phyloP scores from a whole-genome alignment of 35 echinoderm and acorn worm genomes.

The Hemicentrotus pulcherrimus region DNA sequence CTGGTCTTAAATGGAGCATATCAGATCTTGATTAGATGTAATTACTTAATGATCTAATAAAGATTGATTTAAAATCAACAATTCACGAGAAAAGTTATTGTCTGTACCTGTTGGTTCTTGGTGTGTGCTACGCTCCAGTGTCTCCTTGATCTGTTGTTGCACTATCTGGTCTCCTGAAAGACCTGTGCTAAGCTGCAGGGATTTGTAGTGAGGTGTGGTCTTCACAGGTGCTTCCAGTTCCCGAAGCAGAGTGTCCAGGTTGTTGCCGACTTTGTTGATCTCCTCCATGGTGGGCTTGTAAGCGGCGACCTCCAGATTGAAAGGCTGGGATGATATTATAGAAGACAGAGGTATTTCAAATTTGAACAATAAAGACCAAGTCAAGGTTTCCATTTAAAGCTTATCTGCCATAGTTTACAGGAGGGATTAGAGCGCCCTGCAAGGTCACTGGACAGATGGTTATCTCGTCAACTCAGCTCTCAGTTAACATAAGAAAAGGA shows the following conservation, averaged over 20 bases:
- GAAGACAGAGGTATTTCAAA: background rate
- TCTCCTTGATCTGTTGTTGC: slow-evolving; percentile 57
- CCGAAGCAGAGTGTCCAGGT: slow-evolving; percentile 68
- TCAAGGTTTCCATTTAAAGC: too few species aligned
- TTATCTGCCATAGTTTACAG: too few species aligned
- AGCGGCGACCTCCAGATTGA: slow-evolving; percentile 79
- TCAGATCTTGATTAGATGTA: too few species aligned
- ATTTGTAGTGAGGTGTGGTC: slow-evolving; percentile 82
- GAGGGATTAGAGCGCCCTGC: too few species aligned
- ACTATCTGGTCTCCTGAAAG: slow-evolving; percentile 59
- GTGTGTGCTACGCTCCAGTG: slow-evolving; percentile 45
- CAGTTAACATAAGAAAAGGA: too few species aligned
- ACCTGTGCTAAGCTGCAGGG: slow-evolving; percentile 67
- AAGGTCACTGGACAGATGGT: too few species aligned
- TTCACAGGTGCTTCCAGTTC: slow-evolving; percentile 71
- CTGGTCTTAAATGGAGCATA: too few species aligned
- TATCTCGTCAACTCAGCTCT: too few species aligned
- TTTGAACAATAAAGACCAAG: background rate
- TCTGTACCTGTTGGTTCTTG: slow-evolving; percentile 30
- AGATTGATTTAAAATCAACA: too few species aligned
- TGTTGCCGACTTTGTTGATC: slow-evolving; percentile 63
- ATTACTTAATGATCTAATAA: too few species aligned
- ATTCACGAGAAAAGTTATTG: background rate
- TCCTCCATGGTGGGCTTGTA: slow-evolving; percentile 89
- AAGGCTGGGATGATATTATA: slow-evolving; percentile 62